Base-by-base conservation (phyloP, 2,113 vertebrate genomes). In the Gallinago jamesoni region DNA sequence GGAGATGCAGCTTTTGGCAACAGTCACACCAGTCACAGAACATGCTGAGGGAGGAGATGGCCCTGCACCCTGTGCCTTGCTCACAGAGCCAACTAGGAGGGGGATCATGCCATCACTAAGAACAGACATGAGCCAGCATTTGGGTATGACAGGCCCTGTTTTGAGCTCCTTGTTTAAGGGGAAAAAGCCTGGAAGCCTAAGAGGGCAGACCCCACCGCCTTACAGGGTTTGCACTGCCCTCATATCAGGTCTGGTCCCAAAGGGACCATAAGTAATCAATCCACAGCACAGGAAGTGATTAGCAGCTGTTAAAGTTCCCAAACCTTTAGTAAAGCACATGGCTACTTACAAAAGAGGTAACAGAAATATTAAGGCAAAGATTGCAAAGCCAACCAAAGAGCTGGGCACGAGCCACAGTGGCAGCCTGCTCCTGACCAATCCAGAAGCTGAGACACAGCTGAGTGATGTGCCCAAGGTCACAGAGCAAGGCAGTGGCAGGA, bases 21-120 rank as follows among this genome's bases (percentile, higher is more conserved):
- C 0, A 11, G 1, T 63, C 77, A 37, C 64, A 81, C 7, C 56
- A 39, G 33, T 1, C 56, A 53, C 23, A 22, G 39, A 48, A 47
- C 2, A 37, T 2, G 39, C 63, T 83, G 66, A 63, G 0, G 0
- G 48, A 86, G 47, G 33, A 73, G 24, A 2, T 6, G 22, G 53
- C 67, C 35, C 57, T 1, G 0, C 48, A 77, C 1, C 60, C 84
- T 5, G 14, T 4, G 19, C 53, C 62, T 75, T 60, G 67, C 87
- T 83, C 67, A 37, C 39, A 50, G 25, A 56, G 50, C 22, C 79
- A 45, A 33, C 66, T 41, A 66, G 28, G 52, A 70, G 22, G 87
- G 87, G 37, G 14, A 66, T 12, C 0, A 0, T 33, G 41, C 12
- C 55, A 6, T 7, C 41, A 48, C 79, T 85, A 59, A 68, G 41